These are phyloP conservation scores for Drosophila siamana DNA, from an alignment of 2,888 invertebrate species.

Conservation along the genomic window DNA sequence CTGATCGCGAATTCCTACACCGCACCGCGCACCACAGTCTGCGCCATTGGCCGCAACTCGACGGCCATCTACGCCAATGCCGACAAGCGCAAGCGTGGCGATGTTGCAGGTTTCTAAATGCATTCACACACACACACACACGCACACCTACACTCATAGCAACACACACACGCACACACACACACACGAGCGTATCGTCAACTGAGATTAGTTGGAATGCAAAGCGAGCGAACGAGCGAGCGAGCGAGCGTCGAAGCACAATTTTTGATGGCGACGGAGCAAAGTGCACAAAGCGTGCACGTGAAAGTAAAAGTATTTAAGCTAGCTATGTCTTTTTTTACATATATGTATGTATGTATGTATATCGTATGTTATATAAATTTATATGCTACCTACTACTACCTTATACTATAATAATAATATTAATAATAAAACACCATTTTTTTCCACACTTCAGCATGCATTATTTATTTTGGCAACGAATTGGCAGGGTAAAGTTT, in stretches of 20 bases:
- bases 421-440: conserved; percentile 27
- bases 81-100: conserved; percentile 93
- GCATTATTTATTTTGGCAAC: background rate
- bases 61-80: conserved; percentile 91
- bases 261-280: background rate
- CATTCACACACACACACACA: conserved; percentile 1
- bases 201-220: conserved; percentile 60
- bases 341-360: conserved; percentile 50
- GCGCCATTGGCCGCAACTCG: conserved; percentile 89
- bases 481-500: background rate
- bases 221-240: conserved; percentile 12
- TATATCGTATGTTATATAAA: conserved; percentile 77
- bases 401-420: conserved; percentile 61
- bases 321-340: conserved; percentile 76
- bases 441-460: conserved; percentile 30
- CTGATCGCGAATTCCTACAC: conserved; percentile 85
- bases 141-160: conserved; percentile 1
- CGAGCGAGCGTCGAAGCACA: conserved; percentile 1
- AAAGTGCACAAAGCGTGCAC: conserved; percentile 26
- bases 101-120: conserved; percentile 89
- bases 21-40: conserved; percentile 87
- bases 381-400: conserved; percentile 78
- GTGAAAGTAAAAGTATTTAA: conserved; percentile 69
- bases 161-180: conserved; percentile 16
- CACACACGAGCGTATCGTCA: conserved; percentile 50